Evolutionary conservation across 2,113 vertebrate species (phyloP), one percentile per base, ranked within the genome.

Genomic region (Cryptoleucopteryx plumbea): DNA sequence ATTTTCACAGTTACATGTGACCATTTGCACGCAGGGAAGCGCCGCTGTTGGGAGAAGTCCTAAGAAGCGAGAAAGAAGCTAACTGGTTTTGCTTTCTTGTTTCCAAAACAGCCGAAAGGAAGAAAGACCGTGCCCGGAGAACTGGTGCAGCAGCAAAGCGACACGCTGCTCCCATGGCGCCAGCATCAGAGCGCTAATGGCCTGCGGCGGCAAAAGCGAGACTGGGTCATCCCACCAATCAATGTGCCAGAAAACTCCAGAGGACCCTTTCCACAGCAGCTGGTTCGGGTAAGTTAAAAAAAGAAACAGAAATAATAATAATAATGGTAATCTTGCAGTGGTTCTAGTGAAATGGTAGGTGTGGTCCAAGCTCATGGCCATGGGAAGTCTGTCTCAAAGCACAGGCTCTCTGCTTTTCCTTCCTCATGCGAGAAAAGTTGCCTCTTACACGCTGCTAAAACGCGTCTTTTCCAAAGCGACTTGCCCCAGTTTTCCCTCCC

Each of bases 171-270:
- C 77, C 98, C 98, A 0, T 98, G 98, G 97, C 97, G 98, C 43
- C 97, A 95, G 90, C 97, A 52, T 26, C 98, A 93, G 82, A 97
- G 83, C 13, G 89, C 98, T 31, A 96, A 89, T 6, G 99, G 99
- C 47, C 98, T 99, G 77, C 97, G 98, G 81, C 97, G 99, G 45
- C 99, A 99, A 91, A 99, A 99, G 88, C 97, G 99, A 50, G 99
- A 99, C 98, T 99, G 99, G 99, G 99, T 99, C 97, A 99, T 99
- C 95, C 99, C 99, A 0, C 99, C 99, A 13, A 99, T 99, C 98
- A 99, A 99, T 13, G 99, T 99, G 90, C 99, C 99, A 0, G 99
- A 99, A 52, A 99, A 99, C 84, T 99, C 99, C 6, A 95, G 99
- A 23, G 99, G 99, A 42, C 99, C 99, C 26, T 99, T 99, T 95